Percentiles rank a stretch among this genome's conserved stretches.
Conservation (phyloP, 2,113 vertebrate species). For the Circaetus gallicus region DNA sequence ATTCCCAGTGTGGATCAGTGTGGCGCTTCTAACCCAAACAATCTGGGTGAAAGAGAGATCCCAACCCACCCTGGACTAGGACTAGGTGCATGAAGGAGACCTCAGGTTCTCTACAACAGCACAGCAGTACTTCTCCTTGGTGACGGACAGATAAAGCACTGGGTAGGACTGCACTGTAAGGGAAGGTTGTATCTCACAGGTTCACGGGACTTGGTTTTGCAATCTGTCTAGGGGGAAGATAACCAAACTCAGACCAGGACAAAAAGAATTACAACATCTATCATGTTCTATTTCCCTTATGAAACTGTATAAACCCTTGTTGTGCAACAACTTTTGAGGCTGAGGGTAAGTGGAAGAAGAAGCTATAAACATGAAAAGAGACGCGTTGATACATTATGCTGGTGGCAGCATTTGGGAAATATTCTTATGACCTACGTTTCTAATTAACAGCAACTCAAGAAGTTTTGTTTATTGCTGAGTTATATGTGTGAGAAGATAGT, state of each 20-base stretch:
- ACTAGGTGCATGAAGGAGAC: neutral
- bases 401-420: neutral
- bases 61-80: accelerated
- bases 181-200: neutral
- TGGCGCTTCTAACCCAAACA: neutral
- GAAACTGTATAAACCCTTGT: neutral
- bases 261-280: neutral
- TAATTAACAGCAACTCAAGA: neutral
- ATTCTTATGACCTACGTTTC: neutral
- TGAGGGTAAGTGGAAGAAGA: neutral
- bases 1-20: neutral
- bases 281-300: neutral
- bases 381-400: neutral
- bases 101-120: neutral
- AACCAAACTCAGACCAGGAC: neutral
- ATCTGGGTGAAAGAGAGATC: neutral
- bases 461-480: neutral
- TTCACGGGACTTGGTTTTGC: neutral
- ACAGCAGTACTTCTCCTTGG: accelerated
- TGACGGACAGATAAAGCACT: accelerated
- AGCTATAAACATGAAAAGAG: neutral
- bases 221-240: neutral
- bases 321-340: neutral
- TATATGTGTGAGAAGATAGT: neutral
- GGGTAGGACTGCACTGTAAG: neutral